A percentile compares a stretch with the other conserved stretches of the same genome.
These are phyloP conservation scores for Mycteria americana DNA, from an alignment of 2,797 vertebrate species.

Conservation along the genomic window DNA sequence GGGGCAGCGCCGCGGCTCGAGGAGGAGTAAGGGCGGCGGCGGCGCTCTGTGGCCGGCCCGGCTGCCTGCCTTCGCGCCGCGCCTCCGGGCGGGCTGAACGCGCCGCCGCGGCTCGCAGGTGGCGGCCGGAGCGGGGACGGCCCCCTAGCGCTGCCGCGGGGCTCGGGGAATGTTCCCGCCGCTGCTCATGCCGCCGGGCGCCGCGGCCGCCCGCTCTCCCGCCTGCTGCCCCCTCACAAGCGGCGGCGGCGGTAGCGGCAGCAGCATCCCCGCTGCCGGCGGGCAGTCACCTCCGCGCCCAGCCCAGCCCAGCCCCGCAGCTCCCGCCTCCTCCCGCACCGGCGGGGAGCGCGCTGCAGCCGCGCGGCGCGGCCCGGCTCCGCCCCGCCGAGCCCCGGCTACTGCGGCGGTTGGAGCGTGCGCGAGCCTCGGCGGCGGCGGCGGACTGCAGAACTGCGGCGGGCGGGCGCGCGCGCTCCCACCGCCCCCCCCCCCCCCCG, in stretches of 20 bases:
- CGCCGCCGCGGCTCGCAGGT: not conserved
- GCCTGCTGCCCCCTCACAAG: not conserved
- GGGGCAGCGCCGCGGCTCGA: not conserved
- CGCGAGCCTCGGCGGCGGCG: not conserved
- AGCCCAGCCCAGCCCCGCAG: not conserved
- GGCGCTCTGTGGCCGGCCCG: not conserved
- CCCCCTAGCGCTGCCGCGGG: not conserved
- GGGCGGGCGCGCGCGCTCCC: not conserved
- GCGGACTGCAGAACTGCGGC: slow-evolving; percentile 35
- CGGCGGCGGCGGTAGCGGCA: not conserved
- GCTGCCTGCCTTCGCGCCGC: not conserved
- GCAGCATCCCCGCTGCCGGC: slow-evolving; percentile 23
- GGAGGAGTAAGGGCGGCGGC: not conserved
- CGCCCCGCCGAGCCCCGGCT: not conserved
- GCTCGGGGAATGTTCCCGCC: not conserved
- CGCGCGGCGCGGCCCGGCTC: not conserved
- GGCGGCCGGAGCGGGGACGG: not conserved
- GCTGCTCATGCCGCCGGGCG: not conserved
- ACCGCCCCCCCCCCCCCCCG: not conserved
- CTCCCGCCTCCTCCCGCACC: not conserved
- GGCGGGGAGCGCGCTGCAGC: not conserved
- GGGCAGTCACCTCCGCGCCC: not conserved
- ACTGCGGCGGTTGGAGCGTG: slow-evolving; percentile 3
- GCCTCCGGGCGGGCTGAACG: not conserved
- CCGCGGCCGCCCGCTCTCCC: not conserved